phyloP scores from a whole-genome alignment of 2,113 vertebrate genomes.

The Tragulus kanchil region DNA sequence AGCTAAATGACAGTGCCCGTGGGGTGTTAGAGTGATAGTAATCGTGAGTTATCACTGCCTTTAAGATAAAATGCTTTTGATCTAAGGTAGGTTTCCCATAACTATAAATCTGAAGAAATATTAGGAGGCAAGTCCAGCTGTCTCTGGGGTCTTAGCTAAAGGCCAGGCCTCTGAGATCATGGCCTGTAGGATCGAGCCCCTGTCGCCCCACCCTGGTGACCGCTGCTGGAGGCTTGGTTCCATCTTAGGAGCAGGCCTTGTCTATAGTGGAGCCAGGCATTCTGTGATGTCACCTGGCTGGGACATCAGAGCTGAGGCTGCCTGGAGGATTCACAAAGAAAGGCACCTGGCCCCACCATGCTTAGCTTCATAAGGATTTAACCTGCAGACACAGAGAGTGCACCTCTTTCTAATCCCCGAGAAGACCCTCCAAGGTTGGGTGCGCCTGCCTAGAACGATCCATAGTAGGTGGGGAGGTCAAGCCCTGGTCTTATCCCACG shows the following conservation, averaged over 20 bases:
- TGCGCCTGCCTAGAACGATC: background rate
- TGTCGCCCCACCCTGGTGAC: background rate
- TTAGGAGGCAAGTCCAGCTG: background rate
- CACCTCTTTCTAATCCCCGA: background rate
- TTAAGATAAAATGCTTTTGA: background rate
- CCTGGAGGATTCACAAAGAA: background rate
- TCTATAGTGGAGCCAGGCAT: background rate
- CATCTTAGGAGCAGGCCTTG: background rate
- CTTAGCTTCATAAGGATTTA: background rate
- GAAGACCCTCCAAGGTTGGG: background rate
- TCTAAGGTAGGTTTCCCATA: background rate
- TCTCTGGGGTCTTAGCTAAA: background rate
- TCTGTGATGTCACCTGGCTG: fast-evolving
- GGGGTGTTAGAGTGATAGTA: background rate
- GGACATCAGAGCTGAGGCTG: background rate
- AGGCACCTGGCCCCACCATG: background rate
- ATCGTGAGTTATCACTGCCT: background rate
- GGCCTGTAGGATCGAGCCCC: background rate
- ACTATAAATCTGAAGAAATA: background rate
- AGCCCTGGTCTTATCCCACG: background rate
- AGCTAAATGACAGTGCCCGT: background rate
- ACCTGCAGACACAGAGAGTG: no score
- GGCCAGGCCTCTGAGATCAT: background rate
- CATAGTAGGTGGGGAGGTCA: background rate
- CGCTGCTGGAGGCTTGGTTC: background rate